A percentile compares a stretch with the other conserved stretches of the same genome.
These are phyloP conservation scores for Aproaerema taeniolella DNA, from an alignment of 2,888 invertebrate species.

Conservation along the genomic window DNA sequence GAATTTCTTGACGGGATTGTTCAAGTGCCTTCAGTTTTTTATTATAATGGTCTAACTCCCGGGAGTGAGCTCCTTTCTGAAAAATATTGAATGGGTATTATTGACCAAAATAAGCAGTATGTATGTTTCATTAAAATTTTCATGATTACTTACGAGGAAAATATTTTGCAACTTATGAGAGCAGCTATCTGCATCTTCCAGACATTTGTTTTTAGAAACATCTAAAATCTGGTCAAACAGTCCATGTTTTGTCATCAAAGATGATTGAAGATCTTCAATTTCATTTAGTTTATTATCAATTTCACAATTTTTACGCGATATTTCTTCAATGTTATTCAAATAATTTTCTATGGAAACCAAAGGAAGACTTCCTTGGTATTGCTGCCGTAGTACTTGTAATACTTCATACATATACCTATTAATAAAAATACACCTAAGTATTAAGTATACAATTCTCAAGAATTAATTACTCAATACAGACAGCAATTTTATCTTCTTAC, in stretches of 20 bases:
- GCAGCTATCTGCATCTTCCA: conserved; percentile 45
- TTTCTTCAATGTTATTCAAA: conserved; percentile 46
- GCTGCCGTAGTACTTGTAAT: conserved; percentile 52
- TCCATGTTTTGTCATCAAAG: conserved; percentile 53
- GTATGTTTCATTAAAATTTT: conserved; percentile 6
- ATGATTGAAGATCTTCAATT: conserved; percentile 52
- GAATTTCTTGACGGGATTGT: conserved; percentile 39
- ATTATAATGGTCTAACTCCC: conserved; percentile 46
- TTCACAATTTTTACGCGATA: conserved; percentile 41
- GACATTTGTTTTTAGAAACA: conserved; percentile 46
- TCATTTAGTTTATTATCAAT: conserved; percentile 50
- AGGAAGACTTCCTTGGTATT: conserved; percentile 64
- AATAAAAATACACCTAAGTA: no score
- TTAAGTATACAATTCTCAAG: neutral
- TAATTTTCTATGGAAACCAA: conserved; percentile 53
- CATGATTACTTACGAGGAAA: conserved; percentile 38
- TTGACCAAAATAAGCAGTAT: neutral
- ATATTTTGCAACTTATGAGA: conserved; percentile 50
- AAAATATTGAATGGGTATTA: conserved; percentile 17
- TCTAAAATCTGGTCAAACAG: conserved; percentile 58
- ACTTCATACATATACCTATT: conserved; percentile 55
- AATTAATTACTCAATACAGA: conserved; percentile 3
- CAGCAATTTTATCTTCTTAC: conserved; percentile 28
- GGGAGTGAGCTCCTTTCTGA: conserved; percentile 44
- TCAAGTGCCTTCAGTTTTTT: conserved; percentile 47